These are phyloP conservation scores for Ia io DNA, from an alignment of 2,113 vertebrate genomes.

Conservation along the genomic window DNA sequence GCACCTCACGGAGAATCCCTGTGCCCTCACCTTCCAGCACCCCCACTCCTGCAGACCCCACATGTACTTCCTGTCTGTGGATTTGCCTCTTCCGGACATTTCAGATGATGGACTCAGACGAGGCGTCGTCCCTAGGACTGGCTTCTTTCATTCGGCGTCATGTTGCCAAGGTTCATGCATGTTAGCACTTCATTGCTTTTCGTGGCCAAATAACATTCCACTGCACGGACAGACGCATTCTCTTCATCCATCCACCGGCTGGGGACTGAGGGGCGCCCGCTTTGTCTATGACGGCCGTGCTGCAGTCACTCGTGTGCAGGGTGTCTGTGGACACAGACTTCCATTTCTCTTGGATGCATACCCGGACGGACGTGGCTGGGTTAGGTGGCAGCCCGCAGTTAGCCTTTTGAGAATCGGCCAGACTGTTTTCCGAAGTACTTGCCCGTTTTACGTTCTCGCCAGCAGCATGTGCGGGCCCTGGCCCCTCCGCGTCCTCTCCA, in stretches of 20 bases:
- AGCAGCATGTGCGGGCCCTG: too few relatives aligned
- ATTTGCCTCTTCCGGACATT: neutral
- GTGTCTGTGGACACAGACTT: neutral
- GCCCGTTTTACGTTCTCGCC: neutral
- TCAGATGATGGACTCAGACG: accelerated
- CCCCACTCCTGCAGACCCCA: neutral
- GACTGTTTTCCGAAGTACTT: neutral
- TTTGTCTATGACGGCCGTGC: neutral
- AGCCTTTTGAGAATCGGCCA: neutral
- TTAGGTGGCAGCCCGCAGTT: neutral
- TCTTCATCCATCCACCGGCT: neutral
- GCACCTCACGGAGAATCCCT: neutral
- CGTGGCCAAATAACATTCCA: neutral
- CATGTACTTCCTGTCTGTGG: neutral
- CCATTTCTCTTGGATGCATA: neutral
- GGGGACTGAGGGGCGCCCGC: too few relatives aligned
- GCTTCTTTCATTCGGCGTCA: neutral
- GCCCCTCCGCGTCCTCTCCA: neutral
- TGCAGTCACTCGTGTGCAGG: neutral
- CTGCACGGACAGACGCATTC: neutral
- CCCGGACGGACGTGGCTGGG: too few relatives aligned
- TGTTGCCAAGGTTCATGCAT: neutral
- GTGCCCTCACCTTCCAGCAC: neutral
- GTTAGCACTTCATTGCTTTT: neutral
- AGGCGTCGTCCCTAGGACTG: neutral